A percentile compares a stretch with the other conserved stretches of the same genome.
phyloP scores from a whole-genome alignment of 2,888 invertebrate species.

The Ophraella communa region DNA sequence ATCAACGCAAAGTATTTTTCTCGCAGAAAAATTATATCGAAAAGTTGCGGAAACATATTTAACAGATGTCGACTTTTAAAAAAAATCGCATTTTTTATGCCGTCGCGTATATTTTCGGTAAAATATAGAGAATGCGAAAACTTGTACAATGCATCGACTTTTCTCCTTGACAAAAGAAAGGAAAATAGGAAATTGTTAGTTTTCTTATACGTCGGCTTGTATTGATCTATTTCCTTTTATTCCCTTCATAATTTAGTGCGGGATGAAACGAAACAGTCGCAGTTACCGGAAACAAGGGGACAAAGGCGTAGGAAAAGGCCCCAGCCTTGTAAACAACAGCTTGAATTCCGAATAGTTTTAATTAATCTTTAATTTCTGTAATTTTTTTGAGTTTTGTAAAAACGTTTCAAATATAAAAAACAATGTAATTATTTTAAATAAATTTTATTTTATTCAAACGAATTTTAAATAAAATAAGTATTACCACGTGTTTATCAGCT shows the following conservation, averaged over 20 bases:
- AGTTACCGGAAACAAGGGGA: neutral
- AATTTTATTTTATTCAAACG: too few relatives aligned
- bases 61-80: too few relatives aligned
- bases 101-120: neutral
- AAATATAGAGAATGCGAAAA: neutral
- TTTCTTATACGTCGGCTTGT: conserved; percentile 23
- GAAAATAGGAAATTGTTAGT: conserved; percentile 29
- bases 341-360: too few relatives aligned
- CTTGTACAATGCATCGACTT: conserved; percentile 13
- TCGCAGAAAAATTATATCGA: neutral
- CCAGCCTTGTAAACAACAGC: neutral
- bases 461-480: too few relatives aligned
- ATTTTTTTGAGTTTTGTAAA: too few relatives aligned
- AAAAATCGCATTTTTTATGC: too few relatives aligned
- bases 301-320: neutral
- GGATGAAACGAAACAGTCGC: neutral
- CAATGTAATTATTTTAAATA: too few relatives aligned
- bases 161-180: conserved; percentile 25
- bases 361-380: too few relatives aligned
- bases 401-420: too few relatives aligned
- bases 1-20: neutral
- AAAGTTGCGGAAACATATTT: neutral
- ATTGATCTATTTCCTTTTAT: conserved; percentile 28
- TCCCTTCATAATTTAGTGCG: conserved; percentile 26
- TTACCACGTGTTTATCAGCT: too few relatives aligned